phyloP scores from a whole-genome alignment of 2,797 vertebrate species.

The Trematomus bernacchii region DNA sequence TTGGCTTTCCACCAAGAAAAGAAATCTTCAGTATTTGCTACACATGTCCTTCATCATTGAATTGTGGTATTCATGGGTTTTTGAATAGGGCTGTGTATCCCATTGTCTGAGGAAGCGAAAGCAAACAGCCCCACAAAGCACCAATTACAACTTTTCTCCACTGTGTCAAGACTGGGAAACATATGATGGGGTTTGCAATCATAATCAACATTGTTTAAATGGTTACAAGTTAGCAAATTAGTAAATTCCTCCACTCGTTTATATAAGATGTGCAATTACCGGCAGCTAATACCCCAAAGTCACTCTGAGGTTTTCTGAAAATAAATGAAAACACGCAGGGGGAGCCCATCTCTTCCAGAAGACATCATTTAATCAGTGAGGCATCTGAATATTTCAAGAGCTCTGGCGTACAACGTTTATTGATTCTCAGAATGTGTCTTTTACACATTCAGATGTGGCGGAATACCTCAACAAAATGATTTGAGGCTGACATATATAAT shows the following conservation, averaged over 20 bases:
- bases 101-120: slow-evolving; percentile 41
- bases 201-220: slow-evolving; percentile 45
- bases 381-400: slow-evolving; percentile 69
- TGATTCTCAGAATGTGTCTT: slow-evolving; percentile 50
- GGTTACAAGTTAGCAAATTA: slow-evolving; percentile 52
- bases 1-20: slow-evolving; percentile 55
- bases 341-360: slow-evolving; percentile 37
- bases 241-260: slow-evolving; percentile 49
- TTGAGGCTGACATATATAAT: slow-evolving; percentile 70
- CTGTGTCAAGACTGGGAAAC: slow-evolving; percentile 33
- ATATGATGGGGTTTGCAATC: slow-evolving; percentile 23
- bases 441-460: slow-evolving; percentile 56
- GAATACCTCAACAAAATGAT: slow-evolving; percentile 55
- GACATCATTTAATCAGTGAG: slow-evolving; percentile 68
- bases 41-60: slow-evolving; percentile 66
- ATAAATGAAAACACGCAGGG: slow-evolving; percentile 51
- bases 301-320: slow-evolving; percentile 46
- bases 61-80: slow-evolving; percentile 47
- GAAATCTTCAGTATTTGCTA: slow-evolving; percentile 57
- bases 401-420: slow-evolving; percentile 59
- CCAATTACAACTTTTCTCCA: slow-evolving; percentile 52
- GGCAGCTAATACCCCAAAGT: slow-evolving; percentile 54
- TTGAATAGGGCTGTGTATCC: slow-evolving; percentile 47
- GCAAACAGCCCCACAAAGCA: slow-evolving; percentile 46
- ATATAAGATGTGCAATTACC: slow-evolving; percentile 61